phyloP scores from a whole-genome alignment of 2,888 invertebrate genomes.

The Zonitis immaculata region DNA sequence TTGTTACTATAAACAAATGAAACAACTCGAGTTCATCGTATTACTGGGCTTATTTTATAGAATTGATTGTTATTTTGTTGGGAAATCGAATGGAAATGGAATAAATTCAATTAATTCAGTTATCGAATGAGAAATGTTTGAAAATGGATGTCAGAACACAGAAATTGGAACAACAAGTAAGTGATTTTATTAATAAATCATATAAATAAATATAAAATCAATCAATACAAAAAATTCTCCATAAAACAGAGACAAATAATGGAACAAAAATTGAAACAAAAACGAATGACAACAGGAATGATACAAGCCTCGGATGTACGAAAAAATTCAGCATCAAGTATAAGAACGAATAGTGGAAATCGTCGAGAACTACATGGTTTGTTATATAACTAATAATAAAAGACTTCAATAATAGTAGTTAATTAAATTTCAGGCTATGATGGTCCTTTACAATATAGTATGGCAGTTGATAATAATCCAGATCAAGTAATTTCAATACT shows the following conservation, averaged over 20 bases:
- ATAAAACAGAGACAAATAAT: slow-evolving; percentile 68
- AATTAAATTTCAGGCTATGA: slow-evolving; percentile 63
- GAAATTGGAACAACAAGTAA: slow-evolving; percentile 85
- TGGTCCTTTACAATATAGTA: slow-evolving; percentile 81
- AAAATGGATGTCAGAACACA: slow-evolving; percentile 60
- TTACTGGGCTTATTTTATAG: background rate
- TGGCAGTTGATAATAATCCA: slow-evolving; percentile 71
- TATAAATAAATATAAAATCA: too few relatives aligned
- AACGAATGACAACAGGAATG: slow-evolving; percentile 79
- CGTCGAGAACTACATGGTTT: slow-evolving; percentile 66
- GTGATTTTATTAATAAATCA: too few relatives aligned
- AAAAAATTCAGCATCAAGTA: slow-evolving; percentile 58
- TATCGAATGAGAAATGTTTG: slow-evolving; percentile 21
- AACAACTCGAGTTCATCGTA: background rate
- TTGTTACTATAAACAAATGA: background rate
- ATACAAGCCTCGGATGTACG: slow-evolving; percentile 81
- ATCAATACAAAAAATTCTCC: slow-evolving; percentile 8
- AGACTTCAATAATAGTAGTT: too few relatives aligned
- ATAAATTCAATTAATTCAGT: slow-evolving; percentile 15
- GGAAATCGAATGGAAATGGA: slow-evolving; percentile 9
- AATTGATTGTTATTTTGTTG: slow-evolving; percentile 1
- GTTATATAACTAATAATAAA: background rate
- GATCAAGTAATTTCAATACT: slow-evolving; percentile 62
- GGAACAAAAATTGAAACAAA: slow-evolving; percentile 85
- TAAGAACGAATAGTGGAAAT: slow-evolving; percentile 63